phyloP scores from a whole-genome alignment of 1,140 invertebrate species.

The Mamestra configurata region DNA sequence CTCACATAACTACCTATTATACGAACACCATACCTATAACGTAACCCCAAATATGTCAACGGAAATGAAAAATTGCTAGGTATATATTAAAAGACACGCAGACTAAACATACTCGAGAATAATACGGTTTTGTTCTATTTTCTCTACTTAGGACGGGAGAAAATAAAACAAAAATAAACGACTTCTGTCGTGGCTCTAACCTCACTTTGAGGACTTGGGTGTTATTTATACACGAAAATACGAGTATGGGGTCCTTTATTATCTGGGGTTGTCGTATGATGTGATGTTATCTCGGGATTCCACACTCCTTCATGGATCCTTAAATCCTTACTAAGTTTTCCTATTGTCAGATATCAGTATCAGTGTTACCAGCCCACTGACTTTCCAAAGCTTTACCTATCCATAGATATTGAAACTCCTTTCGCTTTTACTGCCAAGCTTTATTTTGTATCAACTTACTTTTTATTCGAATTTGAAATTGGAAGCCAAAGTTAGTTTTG shows the following conservation, averaged over 20 bases:
- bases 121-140: constrained; percentile 30
- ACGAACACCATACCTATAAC: not conserved
- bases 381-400: not conserved
- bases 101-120: not conserved
- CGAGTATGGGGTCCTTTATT: constrained; percentile 31
- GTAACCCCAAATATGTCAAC: not conserved
- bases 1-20: not conserved
- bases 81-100: constrained; percentile 1
- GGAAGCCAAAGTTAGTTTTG: constrained; percentile 5
- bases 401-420: constrained; percentile 14
- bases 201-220: constrained; percentile 22
- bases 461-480: constrained; percentile 28
- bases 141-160: not conserved
- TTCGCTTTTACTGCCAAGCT: constrained; percentile 5
- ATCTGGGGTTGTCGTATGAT: constrained; percentile 3
- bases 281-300: constrained; percentile 33
- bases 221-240: constrained; percentile 40
- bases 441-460: not conserved
- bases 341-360: not conserved
- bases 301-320: not conserved
- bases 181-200: constrained; percentile 14
- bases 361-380: not conserved
- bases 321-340: not conserved
- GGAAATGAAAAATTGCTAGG: constrained; percentile 12
- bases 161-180: constrained; percentile 37